Base-by-base conservation (phyloP, 2,113 vertebrate genomes). In the Corythaeola cristata region DNA sequence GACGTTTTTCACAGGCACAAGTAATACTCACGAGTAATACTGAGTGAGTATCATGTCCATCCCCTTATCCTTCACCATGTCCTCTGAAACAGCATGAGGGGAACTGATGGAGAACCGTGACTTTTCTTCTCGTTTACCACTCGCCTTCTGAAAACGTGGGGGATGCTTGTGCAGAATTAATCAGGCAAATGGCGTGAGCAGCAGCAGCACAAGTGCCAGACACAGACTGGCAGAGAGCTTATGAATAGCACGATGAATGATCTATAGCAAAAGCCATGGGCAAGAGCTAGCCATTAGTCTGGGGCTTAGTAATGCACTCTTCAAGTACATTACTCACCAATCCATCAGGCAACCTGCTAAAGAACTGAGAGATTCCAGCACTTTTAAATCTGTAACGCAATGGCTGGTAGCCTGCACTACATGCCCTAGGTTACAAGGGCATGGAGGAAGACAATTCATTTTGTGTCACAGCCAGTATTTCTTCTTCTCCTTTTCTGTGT, bases 271-370 rank as follows among this genome's bases (percentile, higher is more conserved):
- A 95, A 98, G 98, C 98, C 98, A 99, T 97, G 97, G 99, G 98
- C 98, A 97, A 99, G 98, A 98, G 98, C 98, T 98, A 98, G 98
- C 98, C 99, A 99, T 99, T 99, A 99, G 98, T 99, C 98, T 98
- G 98, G 98, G 98, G 91, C 98, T 98, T 97, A 95, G 98, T 99
- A 99, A 99, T 98, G 98, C 98, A 98, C 98, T 98, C 98, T 98
- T 98, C 95, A 96, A 99, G 98, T 99, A 98, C 98, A 99, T 99
- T 99, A 99, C 99, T 99, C 99, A 98, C 98, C 98, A 98, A 99
- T 99, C 99, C 98, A 99, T 99, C 99, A 99, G 99, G 99, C 98
- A 99, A 98, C 98, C 98, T 98, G 97, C 98, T 98, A 97, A 95
- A 96, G 98, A 98, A 98, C 98, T 35, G 97, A 98, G 99, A 98